Evolutionary conservation across 2,113 vertebrate genomes (phyloP).

Genomic region (Grallaria varia): DNA sequence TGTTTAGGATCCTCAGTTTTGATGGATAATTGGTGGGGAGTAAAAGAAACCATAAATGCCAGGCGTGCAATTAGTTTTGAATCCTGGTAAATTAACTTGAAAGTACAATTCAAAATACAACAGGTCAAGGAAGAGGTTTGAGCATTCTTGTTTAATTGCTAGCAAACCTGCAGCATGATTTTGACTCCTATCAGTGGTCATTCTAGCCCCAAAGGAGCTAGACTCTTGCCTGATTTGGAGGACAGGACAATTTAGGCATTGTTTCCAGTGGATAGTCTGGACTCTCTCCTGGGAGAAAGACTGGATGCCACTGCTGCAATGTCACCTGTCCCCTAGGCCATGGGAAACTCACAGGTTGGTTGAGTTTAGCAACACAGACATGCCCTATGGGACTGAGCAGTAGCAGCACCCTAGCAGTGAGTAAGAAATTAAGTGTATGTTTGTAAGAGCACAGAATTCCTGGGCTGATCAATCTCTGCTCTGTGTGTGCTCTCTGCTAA

Average conservation of each 20-base stretch:
- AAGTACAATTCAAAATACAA: background rate
- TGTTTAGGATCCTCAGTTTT: background rate
- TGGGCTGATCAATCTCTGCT: background rate
- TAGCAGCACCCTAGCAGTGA: background rate
- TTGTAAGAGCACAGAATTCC: background rate
- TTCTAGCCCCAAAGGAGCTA: background rate
- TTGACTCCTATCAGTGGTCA: background rate
- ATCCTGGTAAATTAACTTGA: background rate
- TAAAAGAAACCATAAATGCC: background rate
- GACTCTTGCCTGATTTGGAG: background rate
- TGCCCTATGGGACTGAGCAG: background rate
- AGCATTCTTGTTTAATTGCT: background rate
- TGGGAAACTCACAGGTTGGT: background rate
- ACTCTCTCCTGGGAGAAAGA: background rate
- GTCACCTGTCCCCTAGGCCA: background rate
- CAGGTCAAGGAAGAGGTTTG: background rate
- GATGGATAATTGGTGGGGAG: background rate
- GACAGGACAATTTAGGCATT: background rate
- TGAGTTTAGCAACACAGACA: background rate
- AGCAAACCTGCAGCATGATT: background rate
- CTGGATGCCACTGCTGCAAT: background rate
- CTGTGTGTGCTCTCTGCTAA: background rate
- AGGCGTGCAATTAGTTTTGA: background rate
- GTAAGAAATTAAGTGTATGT: background rate
- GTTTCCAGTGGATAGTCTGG: background rate